Conservation (phyloP, 2,888 invertebrate genomes). For the Chrysolina oricalcia region DNA sequence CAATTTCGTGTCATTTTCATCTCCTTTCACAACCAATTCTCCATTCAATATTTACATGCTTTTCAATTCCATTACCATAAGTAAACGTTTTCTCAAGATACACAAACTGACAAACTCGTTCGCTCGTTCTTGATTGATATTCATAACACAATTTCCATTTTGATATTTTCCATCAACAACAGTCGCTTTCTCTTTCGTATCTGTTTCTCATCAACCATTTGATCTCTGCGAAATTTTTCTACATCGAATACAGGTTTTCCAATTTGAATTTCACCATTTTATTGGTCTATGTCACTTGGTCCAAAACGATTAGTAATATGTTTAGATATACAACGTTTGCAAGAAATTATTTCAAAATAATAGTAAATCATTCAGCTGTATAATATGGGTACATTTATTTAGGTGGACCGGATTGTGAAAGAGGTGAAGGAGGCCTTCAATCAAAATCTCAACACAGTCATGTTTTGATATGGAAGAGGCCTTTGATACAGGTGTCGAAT, state of each 20-base stretch:
- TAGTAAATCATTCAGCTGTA: no score
- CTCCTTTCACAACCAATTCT: neutral
- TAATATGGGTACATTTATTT: no score
- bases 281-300: no score
- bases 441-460: no score
- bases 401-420: no score
- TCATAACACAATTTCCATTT: neutral
- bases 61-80: slow-evolving; percentile 5
- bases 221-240: neutral
- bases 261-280: no score
- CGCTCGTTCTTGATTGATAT: neutral
- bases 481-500: no score
- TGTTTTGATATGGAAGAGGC: no score
- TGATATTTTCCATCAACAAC: neutral
- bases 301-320: no score
- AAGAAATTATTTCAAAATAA: no score
- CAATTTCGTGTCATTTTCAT: neutral
- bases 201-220: neutral
- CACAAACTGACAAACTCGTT: slow-evolving; percentile 7
- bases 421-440: no score
- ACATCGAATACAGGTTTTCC: neutral
- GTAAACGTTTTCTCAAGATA: slow-evolving; percentile 5
- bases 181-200: neutral
- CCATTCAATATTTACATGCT: neutral
- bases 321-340: no score